These are phyloP conservation scores for Paratilapia polleni DNA, from an alignment of 2,113 vertebrate genomes.

Conservation along the genomic window DNA sequence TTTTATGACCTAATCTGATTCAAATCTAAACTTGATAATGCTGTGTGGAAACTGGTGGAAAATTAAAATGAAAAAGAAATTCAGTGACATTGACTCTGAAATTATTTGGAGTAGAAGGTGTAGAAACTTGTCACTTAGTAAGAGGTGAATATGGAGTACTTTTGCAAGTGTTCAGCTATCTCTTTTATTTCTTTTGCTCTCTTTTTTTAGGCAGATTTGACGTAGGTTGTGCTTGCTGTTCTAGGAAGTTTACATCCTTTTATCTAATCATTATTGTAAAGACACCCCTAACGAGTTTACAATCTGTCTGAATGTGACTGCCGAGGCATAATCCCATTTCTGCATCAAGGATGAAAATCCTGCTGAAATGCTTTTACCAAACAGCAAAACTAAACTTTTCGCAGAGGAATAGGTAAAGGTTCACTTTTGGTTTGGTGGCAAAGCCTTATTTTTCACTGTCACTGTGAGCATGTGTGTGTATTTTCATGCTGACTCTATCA, in stretches of 20 bases:
- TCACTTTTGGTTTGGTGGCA: not conserved
- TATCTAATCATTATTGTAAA: not conserved
- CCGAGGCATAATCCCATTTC: slow-evolving; percentile 3
- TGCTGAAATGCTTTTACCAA: not conserved
- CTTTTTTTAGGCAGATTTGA: not conserved
- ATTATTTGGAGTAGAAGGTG: not conserved
- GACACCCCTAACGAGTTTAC: not conserved
- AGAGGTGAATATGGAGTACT: not conserved
- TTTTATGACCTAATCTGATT: not conserved
- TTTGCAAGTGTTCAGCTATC: not conserved
- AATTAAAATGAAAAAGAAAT: not conserved
- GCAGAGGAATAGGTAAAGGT: not conserved
- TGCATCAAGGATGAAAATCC: not conserved
- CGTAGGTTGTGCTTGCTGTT: not conserved
- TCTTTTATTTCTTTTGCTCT: not conserved
- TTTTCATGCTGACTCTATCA: not conserved
- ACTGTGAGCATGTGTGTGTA: no score
- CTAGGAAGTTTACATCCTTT: not conserved
- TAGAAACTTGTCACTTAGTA: not conserved
- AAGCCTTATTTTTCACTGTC: not conserved
- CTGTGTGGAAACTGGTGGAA: no score
- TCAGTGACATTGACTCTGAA: not conserved
- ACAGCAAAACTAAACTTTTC: not conserved
- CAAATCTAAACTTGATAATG: not conserved
- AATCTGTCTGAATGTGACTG: not conserved